Percentiles rank a stretch among this genome's conserved stretches.
Evolutionary conservation across 2,888 invertebrate genomes (phyloP).

Genomic region (Mimachlamys varia): DNA sequence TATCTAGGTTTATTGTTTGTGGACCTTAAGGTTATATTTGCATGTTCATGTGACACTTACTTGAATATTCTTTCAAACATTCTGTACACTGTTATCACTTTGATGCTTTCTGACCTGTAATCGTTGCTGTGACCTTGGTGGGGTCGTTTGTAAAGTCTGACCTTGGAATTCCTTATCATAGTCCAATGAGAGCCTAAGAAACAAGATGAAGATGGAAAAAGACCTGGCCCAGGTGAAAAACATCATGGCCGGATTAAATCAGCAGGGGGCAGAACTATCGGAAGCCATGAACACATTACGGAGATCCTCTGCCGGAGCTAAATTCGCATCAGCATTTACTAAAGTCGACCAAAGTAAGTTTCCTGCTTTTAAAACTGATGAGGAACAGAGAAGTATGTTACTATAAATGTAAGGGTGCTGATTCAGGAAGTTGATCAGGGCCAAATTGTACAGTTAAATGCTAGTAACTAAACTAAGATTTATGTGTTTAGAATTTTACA

Average conservation of each 20-base stretch:
- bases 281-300: conserved; percentile 90
- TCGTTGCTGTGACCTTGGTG: background rate
- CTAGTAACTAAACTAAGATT: too few relatives aligned
- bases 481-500: too few relatives aligned
- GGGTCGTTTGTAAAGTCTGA: background rate
- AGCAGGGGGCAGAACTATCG: conserved; percentile 93
- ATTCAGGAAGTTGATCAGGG: too few relatives aligned
- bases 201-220: conserved; percentile 81
- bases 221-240: conserved; percentile 92
- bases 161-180: conserved; percentile 49
- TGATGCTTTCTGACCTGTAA: background rate
- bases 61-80: background rate
- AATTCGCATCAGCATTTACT: conserved; percentile 41
- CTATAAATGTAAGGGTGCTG: too few relatives aligned
- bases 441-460: too few relatives aligned
- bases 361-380: background rate
- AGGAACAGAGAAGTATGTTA: too few relatives aligned
- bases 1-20: too few relatives aligned
- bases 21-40: too few relatives aligned
- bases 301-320: conserved; percentile 74
- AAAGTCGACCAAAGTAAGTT: conserved; percentile 39
- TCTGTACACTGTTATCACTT: background rate
- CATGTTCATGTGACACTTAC: too few relatives aligned
- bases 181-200: conserved; percentile 74
- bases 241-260: conserved; percentile 92